phyloP scores from a whole-genome alignment of 2,113 vertebrate genomes.

The Apaloderma vittatum region DNA sequence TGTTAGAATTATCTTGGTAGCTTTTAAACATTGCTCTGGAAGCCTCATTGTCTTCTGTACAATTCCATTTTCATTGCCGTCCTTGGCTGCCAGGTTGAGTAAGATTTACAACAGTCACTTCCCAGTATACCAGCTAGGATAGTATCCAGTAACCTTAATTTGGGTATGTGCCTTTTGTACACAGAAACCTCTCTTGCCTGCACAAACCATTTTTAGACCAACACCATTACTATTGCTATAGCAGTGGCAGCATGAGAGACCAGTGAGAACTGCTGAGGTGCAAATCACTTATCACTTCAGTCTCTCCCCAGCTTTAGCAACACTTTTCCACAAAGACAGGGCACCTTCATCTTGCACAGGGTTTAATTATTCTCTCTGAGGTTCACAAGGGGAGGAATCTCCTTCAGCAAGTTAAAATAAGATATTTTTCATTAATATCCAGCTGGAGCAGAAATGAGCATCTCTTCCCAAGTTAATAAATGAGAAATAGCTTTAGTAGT shows the following conservation, averaged over 20 bases:
- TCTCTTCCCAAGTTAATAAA: not conserved
- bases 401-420: not conserved
- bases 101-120: not conserved
- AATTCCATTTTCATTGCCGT: not conserved
- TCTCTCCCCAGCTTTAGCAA: not conserved
- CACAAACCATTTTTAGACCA: not conserved
- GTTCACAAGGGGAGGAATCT: not conserved
- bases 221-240: not conserved
- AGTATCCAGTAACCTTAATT: not conserved
- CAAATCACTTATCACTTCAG: accelerated
- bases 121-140: not conserved
- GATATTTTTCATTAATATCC: not conserved
- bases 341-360: not conserved
- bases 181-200: not conserved
- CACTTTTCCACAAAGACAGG: not conserved
- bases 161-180: not conserved
- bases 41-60: not conserved
- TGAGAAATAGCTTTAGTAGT: not conserved
- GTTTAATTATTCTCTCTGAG: not conserved
- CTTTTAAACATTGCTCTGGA: not conserved
- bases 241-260: not conserved
- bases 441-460: not conserved
- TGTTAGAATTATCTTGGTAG: not conserved
- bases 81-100: not conserved
- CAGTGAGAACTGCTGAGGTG: not conserved